Evolutionary conservation across 2,797 vertebrate genomes (phyloP), one percentile per base, ranked within the genome.

Genomic region (Atherinosoma microstoma): DNA sequence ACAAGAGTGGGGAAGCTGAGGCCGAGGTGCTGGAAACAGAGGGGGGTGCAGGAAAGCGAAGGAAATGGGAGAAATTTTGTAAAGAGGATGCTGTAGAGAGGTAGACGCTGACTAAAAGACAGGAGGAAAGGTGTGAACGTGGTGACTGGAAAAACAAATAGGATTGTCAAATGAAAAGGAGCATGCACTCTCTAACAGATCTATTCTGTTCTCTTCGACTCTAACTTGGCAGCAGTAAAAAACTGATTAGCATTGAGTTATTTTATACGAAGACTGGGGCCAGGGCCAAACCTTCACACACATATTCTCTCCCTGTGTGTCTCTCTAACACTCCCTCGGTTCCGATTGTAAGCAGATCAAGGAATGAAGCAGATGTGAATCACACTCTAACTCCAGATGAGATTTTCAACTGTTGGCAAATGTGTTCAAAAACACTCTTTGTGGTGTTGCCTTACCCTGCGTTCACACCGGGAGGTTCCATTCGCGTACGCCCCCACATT

Each of bases 191-290:
- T 13, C n/a, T 49, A 35, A 40, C 3, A 3, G 54, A 40, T 65
- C 24, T 54, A 18, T 67, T 49, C 24, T 51, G 1, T 38, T 53
- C 16, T 56, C 1, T 16, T 65, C 45, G 47, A 4, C 57, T 59
- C 11, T 22, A 15, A 72, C 67, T 83, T 80, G 83, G 84, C 79
- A 77, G 73, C 60, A 54, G 30, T 75, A 76, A 78, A 73, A 75
- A 22, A 18, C 70, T 79, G 86, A 90, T 90, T 81, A 87, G 73
- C 78, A 70, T 71, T 71, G 64, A 83, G 82, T 85, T 85, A 62
- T 42, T 13, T 42, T 29, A 82, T 53, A 72, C 64, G 83, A 79
- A 62, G 62, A 67, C 49, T 5, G 9, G 75, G 38, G 61, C 64
- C 24, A 47, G 40, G 27, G 74, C 86, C 82, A 83, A 22, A 56